Conservation (phyloP, 64 coral and sea anemone genomes). For the Anthopleura sola region DNA sequence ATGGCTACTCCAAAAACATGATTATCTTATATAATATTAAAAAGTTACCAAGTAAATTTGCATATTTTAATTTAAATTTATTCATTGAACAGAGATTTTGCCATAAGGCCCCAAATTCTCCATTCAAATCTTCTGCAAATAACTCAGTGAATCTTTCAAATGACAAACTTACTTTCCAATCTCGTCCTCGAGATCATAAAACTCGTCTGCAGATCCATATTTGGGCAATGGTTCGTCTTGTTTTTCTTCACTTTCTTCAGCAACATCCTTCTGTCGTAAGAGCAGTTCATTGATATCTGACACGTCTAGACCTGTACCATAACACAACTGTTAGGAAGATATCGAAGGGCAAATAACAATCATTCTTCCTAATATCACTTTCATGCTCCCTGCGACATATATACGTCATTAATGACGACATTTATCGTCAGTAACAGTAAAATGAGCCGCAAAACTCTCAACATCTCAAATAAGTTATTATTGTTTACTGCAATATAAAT, state of each 20-base stretch:
- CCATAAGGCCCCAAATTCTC: too few relatives aligned
- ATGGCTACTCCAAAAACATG: too few relatives aligned
- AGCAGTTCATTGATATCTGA: conserved; percentile 20
- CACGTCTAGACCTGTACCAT: conserved; percentile 15
- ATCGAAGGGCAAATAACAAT: background rate
- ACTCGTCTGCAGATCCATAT: conserved; percentile 61
- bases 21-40: too few relatives aligned
- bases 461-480: background rate
- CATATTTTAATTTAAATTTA: too few relatives aligned
- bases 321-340: background rate
- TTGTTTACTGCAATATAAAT: background rate
- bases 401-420: conserved; percentile 5
- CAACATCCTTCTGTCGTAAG: background rate
- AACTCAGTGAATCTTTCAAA: too few relatives aligned
- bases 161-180: conserved; percentile 53
- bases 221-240: conserved; percentile 42
- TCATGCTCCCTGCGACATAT: background rate
- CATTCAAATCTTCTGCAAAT: too few relatives aligned
- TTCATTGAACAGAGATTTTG: too few relatives aligned
- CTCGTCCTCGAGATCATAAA: conserved; percentile 58
- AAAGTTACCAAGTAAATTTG: too few relatives aligned
- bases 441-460: background rate
- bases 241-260: conserved; percentile 45
- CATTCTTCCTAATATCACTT: conserved; percentile 7
- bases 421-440: background rate